A percentile compares a stretch with the other conserved stretches of the same genome.
phyloP scores from a whole-genome alignment of 2,888 invertebrate genomes.

The Charanyca ferruginea region DNA sequence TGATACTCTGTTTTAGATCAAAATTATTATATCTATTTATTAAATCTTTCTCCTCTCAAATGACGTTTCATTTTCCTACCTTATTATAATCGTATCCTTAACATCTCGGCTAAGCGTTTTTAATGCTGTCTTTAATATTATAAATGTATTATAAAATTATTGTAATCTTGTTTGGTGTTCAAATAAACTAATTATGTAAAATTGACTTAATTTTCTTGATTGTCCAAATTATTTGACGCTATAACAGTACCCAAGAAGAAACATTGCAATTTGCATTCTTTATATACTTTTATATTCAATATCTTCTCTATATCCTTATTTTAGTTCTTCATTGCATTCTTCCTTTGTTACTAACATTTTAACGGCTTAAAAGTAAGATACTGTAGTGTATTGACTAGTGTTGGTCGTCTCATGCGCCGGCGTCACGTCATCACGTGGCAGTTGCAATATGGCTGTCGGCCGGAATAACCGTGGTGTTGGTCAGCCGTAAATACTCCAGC shows the following conservation, averaged over 20 bases:
- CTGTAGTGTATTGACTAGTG: no score
- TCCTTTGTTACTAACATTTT: constrained; percentile 3
- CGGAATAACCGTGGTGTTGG: no score
- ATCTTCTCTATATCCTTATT: not conserved
- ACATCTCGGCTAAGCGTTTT: constrained; percentile 34
- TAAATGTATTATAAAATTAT: constrained; percentile 42
- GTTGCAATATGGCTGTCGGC: no score
- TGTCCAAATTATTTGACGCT: constrained; percentile 13
- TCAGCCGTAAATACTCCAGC: no score
- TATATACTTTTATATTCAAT: not conserved
- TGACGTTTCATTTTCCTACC: constrained; percentile 75
- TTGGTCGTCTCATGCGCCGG: no score
- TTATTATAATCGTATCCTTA: constrained; percentile 33
- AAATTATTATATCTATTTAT: constrained; percentile 90
- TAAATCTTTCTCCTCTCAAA: constrained; percentile 90
- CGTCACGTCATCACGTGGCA: no score
- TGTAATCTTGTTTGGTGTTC: constrained; percentile 58
- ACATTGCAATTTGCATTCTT: not conserved
- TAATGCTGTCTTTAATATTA: constrained; percentile 37
- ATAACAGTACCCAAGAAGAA: not conserved
- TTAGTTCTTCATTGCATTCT: not conserved
- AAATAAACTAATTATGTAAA: constrained; percentile 55
- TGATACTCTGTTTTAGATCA: constrained; percentile 87
- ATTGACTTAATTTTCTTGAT: constrained; percentile 48
- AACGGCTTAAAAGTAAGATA: not conserved